phyloP scores from a whole-genome alignment of 2,888 invertebrate species.

The Cryptocheilus praepositus region DNA sequence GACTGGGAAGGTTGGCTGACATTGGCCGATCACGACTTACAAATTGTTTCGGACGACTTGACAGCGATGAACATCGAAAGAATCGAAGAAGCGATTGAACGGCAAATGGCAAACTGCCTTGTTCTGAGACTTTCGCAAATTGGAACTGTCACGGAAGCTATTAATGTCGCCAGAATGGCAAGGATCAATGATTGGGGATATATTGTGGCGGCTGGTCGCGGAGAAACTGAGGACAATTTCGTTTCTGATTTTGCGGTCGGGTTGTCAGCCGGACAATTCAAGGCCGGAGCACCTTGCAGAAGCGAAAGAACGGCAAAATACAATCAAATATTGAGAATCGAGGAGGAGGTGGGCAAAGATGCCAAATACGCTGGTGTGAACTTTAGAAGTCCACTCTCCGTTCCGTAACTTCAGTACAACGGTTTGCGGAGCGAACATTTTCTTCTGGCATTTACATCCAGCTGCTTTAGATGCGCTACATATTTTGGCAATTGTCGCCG shows the following conservation, averaged over 20 bases:
- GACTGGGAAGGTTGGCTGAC: constrained; percentile 68
- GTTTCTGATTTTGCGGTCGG: constrained; percentile 67
- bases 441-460: not conserved
- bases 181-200: constrained; percentile 61
- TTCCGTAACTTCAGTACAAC: not conserved
- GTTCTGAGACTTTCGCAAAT: constrained; percentile 61
- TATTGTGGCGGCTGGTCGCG: constrained; percentile 58
- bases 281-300: constrained; percentile 67
- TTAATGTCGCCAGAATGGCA: constrained; percentile 63
- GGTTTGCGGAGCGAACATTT: too few relatives aligned
- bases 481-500: too few relatives aligned
- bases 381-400: constrained; percentile 49
- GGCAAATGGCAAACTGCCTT: constrained; percentile 62
- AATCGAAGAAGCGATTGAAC: constrained; percentile 65
- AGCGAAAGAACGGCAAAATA: constrained; percentile 65
- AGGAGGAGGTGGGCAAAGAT: constrained; percentile 66
- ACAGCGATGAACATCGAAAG: constrained; percentile 64
- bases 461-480: too few relatives aligned
- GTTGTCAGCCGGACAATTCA: constrained; percentile 64
- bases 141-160: constrained; percentile 67
- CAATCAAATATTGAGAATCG: constrained; percentile 69
- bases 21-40: constrained; percentile 58
- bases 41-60: constrained; percentile 65
- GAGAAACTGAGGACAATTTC: constrained; percentile 69
- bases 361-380: constrained; percentile 64